Evolutionary conservation across 2,888 invertebrate genomes (phyloP).

Genomic region (Petrolisthes cinctipes): DNA sequence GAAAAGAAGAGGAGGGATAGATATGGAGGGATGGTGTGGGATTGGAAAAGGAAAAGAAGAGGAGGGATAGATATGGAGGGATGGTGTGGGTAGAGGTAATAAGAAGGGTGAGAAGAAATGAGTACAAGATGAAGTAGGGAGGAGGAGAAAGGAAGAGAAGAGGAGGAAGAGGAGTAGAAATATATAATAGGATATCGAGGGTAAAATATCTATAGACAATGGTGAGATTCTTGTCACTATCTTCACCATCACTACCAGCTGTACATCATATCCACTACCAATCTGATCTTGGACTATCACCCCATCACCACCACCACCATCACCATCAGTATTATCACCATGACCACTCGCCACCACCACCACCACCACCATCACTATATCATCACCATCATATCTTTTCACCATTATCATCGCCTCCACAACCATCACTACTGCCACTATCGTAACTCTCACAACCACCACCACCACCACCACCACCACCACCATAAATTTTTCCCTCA

Average conservation of each 20-base stretch:
- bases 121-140: too few species aligned
- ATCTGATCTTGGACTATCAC: neutral
- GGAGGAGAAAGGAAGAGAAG: slow-evolving; percentile 8
- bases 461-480: neutral
- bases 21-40: too few species aligned
- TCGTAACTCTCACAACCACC: neutral
- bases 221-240: too few species aligned
- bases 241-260: too few species aligned
- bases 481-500: neutral
- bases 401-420: neutral
- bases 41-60: too few species aligned
- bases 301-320: neutral
- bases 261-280: neutral
- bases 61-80: too few species aligned
- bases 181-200: neutral
- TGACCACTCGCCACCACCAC: neutral
- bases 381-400: neutral
- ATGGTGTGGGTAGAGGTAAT: too few species aligned
- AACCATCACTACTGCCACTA: neutral
- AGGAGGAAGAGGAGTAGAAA: neutral
- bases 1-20: neutral
- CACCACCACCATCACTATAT: neutral
- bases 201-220: too few species aligned
- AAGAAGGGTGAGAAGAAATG: too few species aligned
- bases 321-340: neutral